Conservation (phyloP, 2,113 vertebrate genomes). For the Piaya cayana region DNA sequence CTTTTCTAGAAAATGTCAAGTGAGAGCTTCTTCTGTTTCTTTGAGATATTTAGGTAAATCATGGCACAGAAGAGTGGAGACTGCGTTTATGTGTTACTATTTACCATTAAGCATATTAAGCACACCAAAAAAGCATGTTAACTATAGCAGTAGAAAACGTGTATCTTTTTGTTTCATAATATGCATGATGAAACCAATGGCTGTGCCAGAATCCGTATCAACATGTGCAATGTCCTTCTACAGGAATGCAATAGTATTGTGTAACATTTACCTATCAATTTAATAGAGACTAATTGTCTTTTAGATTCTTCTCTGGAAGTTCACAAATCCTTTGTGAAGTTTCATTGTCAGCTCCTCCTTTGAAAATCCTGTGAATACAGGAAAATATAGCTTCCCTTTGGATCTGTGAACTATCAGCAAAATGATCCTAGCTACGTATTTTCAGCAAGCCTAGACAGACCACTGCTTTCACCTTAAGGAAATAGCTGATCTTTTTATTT, state of each 20-base stretch:
- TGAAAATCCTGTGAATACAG: not conserved
- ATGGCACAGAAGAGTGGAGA: not conserved
- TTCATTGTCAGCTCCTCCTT: not conserved
- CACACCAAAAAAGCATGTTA: not conserved
- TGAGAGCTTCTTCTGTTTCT: not conserved
- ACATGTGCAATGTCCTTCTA: not conserved
- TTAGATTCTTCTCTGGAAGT: not conserved
- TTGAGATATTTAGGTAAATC: not conserved
- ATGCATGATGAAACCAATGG: not conserved
- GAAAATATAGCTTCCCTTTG: not conserved
- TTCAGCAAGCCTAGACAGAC: not conserved
- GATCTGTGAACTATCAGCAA: not conserved
- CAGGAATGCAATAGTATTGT: not conserved
- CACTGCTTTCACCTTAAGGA: not conserved
- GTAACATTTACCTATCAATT: not conserved
- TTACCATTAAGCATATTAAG: not conserved
- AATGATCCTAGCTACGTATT: not conserved
- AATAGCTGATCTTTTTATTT: conserved; percentile 15
- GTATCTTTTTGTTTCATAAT: not conserved
- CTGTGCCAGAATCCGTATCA: not conserved
- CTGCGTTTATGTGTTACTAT: not conserved
- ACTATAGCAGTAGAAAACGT: not conserved
- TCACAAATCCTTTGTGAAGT: conserved; percentile 22
- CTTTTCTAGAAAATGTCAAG: not conserved
- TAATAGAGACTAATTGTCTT: conserved; percentile 27